Percentiles rank a stretch among this genome's conserved stretches.
Evolutionary conservation across 2,113 vertebrate genomes (phyloP).

Genomic region (Chloroceryle aenea): DNA sequence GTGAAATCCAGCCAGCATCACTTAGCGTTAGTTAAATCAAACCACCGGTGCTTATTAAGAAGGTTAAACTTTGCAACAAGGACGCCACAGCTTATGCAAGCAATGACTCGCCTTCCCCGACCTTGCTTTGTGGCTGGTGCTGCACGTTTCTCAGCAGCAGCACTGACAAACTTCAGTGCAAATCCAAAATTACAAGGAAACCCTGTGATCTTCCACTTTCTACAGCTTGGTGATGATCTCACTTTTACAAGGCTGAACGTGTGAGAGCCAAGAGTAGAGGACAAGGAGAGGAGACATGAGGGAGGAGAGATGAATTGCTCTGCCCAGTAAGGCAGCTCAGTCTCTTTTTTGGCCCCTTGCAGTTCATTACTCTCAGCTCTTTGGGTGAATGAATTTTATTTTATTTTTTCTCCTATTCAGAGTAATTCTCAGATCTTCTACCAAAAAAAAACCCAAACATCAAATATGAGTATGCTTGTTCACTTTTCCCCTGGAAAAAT

Average conservation of each 20-base stretch:
- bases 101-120: neutral
- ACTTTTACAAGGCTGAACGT: neutral
- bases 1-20: neutral
- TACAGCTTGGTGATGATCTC: neutral
- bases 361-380: neutral
- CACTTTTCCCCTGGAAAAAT: constrained; percentile 9
- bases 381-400: neutral
- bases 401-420: neutral
- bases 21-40: neutral
- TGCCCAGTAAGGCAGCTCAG: neutral
- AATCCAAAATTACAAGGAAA: rapidly evolving
- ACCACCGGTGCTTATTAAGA: neutral
- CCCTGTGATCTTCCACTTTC: rapidly evolving
- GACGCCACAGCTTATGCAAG: neutral
- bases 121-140: neutral
- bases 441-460: neutral
- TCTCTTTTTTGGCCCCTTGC: neutral
- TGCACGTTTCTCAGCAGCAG: rapidly evolving
- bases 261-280: neutral
- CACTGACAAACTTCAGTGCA: neutral
- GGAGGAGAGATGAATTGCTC: neutral
- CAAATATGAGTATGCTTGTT: neutral
- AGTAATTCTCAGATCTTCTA: neutral
- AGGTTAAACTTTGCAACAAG: neutral
- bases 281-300: neutral